Evolutionary conservation across 2,888 invertebrate species (phyloP), one percentile per base, ranked within the genome.

Genomic region (Drosophila phalerata): DNA sequence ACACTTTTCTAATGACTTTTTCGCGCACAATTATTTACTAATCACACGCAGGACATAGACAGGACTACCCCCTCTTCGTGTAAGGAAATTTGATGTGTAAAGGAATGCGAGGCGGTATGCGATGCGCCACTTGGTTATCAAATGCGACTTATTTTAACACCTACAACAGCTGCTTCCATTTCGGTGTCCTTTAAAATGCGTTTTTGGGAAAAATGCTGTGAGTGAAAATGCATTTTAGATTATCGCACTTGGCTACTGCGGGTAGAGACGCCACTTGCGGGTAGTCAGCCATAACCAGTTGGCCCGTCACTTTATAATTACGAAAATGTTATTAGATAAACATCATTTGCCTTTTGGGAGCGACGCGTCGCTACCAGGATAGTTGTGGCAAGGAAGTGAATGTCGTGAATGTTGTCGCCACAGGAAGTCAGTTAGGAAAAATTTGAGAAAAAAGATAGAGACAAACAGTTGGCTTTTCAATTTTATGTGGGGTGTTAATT

Each of bases 211-310:
- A 55, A 17, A 43, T 48, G 58, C 30, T 30, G 65, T n/a, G 60
- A 73, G 78, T 85, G 83, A 79, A 86, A 85, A 77, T 86, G 65
- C 73, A 79, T 79, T 85, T 85, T 89, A 85, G 88, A 87, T 89
- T 85, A 87, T 85, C 89, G 68, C 73, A 81, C 85, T 85, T 72
- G 69, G 63, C 53, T 56, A 43, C 56, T 42, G 37, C 37, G 51
- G 32, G 37, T n/a, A 15, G 38, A 13, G 25, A 10, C 66, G 52
- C 52, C 57, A 47, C 65, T 52, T 77, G 77, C 60, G 67, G 55
- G 55, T 51, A 87, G 62, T 89, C 81, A 75, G 69, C 72, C 89
- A 86, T 77, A 84, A 84, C 87, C 87, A 81, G 73, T 64, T 69
- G 66, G 56, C 25, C 58, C 79, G 81, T 77, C 88, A 73, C 70